A percentile compares a stretch with the other conserved stretches of the same genome.
Evolutionary conservation across 2,113 vertebrate species (phyloP).

Genomic region (Laticauda colubrina): DNA sequence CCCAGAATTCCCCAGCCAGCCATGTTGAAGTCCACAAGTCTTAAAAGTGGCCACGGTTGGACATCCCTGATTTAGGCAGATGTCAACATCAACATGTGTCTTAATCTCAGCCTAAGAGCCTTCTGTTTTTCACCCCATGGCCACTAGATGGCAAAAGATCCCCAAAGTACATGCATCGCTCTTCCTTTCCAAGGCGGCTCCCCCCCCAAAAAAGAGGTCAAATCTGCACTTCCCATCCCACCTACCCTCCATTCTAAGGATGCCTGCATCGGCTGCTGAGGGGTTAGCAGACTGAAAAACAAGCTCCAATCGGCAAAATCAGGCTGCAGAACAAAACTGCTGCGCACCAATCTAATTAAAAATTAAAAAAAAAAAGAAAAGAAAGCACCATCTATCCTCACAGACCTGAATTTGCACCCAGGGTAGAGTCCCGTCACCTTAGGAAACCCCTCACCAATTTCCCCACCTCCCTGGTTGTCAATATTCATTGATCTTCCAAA

Average conservation of each 20-base stretch:
- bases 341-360: not conserved
- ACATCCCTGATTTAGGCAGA: not conserved
- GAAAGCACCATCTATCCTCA: conserved; percentile 5
- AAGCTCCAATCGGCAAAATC: conserved; percentile 49
- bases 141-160: not conserved
- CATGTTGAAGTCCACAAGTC: not conserved
- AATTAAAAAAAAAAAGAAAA: no score
- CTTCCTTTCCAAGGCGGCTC: not conserved
- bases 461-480: conserved; percentile 37
- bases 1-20: no score
- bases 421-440: conserved; percentile 35
- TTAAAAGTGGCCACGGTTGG: not conserved
- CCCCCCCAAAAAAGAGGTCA: not conserved
- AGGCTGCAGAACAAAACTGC: conserved; percentile 43
- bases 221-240: not conserved
- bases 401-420: conserved; percentile 39
- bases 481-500: conserved; percentile 60
- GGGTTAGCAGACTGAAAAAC: conserved; percentile 39
- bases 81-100: not conserved
- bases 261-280: conserved; percentile 36
- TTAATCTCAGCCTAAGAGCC: not conserved
- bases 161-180: not conserved
- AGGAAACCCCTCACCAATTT: conserved; percentile 34
- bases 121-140: not conserved
- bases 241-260: conserved; percentile 13